Evolutionary conservation across 2,797 vertebrate species (phyloP).

Genomic region (Phoebastria nigripes): DNA sequence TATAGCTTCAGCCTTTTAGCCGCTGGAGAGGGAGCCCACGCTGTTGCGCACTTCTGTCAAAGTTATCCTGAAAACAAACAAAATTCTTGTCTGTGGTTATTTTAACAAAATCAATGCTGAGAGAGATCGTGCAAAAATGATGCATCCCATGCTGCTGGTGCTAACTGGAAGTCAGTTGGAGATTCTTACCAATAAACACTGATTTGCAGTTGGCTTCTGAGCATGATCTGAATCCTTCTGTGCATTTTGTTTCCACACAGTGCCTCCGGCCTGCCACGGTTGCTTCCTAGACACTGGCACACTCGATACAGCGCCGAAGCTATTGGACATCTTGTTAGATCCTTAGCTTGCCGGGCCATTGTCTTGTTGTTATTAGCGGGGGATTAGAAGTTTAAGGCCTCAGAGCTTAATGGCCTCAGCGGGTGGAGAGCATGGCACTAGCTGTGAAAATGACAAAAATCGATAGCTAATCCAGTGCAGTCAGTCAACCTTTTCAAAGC

Average conservation of each 20-base stretch:
- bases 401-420: constrained; percentile 58
- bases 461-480: constrained; percentile 79
- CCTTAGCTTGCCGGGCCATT: constrained; percentile 3
- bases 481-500: constrained; percentile 78
- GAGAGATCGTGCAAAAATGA: background rate
- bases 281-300: background rate
- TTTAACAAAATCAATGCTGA: background rate
- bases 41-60: background rate
- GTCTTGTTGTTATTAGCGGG: constrained; percentile 60
- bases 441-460: constrained; percentile 77
- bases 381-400: constrained; percentile 70
- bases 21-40: background rate
- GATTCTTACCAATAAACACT: background rate
- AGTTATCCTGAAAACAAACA: background rate
- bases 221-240: background rate
- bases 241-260: background rate
- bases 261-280: background rate
- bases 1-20: background rate
- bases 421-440: constrained; percentile 61
- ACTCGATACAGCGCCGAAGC: background rate
- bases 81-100: background rate
- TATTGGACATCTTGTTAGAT: constrained; percentile 16
- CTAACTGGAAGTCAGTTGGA: background rate
- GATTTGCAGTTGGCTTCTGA: background rate
- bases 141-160: background rate